Evolutionary conservation across 2,888 invertebrate genomes (phyloP).

Genomic region (Timandra comae): DNA sequence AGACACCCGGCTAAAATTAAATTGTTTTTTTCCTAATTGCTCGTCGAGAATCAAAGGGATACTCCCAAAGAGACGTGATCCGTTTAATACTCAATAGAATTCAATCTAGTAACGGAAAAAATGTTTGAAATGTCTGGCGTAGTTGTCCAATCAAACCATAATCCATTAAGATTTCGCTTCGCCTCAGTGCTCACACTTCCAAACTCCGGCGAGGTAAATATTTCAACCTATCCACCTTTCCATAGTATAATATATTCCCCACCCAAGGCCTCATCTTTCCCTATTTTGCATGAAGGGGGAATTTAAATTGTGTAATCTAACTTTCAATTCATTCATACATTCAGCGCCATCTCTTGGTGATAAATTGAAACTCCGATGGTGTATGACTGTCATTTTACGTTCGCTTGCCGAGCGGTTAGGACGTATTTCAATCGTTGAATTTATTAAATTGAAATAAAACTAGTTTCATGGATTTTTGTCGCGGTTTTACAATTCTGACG

Average conservation of each 20-base stretch:
- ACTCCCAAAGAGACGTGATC: constrained; percentile 34
- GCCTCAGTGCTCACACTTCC: constrained; percentile 66
- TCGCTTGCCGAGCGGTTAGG: constrained; percentile 28
- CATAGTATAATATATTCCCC: constrained; percentile 68
- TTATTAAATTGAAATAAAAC: too few species aligned
- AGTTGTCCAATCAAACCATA: constrained; percentile 71
- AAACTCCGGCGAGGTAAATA: constrained; percentile 73
- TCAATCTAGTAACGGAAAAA: constrained; percentile 40
- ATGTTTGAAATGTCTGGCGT: constrained; percentile 50
- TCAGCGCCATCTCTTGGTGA: constrained; percentile 73
- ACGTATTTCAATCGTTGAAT: constrained; percentile 26
- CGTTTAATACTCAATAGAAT: constrained; percentile 48
- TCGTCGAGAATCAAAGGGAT: too few species aligned
- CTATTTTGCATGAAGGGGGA: constrained; percentile 76
- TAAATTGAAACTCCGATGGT: constrained; percentile 71
- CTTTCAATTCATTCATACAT: constrained; percentile 78
- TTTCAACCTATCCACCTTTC: constrained; percentile 51
- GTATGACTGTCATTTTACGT: constrained; percentile 63
- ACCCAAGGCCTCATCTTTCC: constrained; percentile 71
- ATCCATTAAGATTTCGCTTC: constrained; percentile 73
- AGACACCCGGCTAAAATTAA: constrained; percentile 37
- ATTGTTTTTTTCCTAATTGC: constrained; percentile 55
- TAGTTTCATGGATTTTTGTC: too few species aligned
- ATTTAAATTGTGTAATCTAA: constrained; percentile 78
- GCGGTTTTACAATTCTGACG: too few species aligned